Base-by-base conservation (phyloP, 2,888 invertebrate genomes). In the Catocala sponsa region DNA sequence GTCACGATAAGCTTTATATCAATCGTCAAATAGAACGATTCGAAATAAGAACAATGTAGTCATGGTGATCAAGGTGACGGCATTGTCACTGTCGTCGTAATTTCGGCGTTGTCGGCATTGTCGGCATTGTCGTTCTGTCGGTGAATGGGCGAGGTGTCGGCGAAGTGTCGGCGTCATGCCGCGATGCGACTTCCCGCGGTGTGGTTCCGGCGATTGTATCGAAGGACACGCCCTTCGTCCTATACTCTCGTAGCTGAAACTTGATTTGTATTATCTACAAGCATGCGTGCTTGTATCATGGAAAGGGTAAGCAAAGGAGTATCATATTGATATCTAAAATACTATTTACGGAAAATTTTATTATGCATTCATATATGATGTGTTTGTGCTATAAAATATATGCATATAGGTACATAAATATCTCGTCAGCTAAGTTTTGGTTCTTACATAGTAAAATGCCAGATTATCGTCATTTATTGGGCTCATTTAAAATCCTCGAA, bases 161-260 rank as follows among this genome's bases (percentile, higher is more conserved):
- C 70, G 60, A 50, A 67, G 52, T 69, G 66, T 65, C 66, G 73
- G 65, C 77, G 75, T 75, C 78, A 71, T 67, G 72, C 68, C 81
- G 79, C 76, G 72, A 68, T 81, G 80, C 76, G 78, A 63, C 63
- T 59, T 84, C 91, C 90, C 86, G 90, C 78, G 66, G 90, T 74
- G 89, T 77, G 82, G 90, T 91, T 91, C 91, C 91, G 91, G 90
- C 76, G 89, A 91, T 91, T 91, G 91, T 91, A 78, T 81, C 76
- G 69, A 53, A 50, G 68, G 76, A 68, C 77, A 86, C 88, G 85
- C 89, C 90, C 84, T 80, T 68, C 73, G 75, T 76, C 74, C 78
- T 77, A 76, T 69, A 63, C 65, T 59, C 61, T 74, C 73, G 70
- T 58, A 54, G 59, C 75, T 74, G 65, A 77, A 81, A 81, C 85